Percentiles rank a stretch among this genome's conserved stretches.
Evolutionary conservation across 2,113 vertebrate genomes (phyloP).

Genomic region (Oenanthe oenanthe): DNA sequence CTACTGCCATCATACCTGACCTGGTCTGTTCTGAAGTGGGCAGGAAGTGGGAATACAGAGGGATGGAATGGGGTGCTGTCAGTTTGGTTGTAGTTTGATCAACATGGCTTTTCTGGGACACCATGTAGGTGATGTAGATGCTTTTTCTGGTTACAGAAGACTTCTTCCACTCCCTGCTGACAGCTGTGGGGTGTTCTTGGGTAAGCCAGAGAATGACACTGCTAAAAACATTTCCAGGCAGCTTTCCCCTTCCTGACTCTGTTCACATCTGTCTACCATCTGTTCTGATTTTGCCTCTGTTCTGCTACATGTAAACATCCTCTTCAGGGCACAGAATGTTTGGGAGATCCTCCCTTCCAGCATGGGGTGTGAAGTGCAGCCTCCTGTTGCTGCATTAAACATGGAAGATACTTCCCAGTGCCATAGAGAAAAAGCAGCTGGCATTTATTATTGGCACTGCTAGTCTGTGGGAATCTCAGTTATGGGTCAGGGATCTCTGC

Average conservation of each 20-base stretch:
- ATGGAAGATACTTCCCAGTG: background rate
- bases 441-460: background rate
- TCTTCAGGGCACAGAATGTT: background rate
- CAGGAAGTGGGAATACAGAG: background rate
- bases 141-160: background rate
- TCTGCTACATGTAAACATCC: background rate
- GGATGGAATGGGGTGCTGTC: background rate
- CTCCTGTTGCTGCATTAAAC: background rate
- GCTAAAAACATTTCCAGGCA: background rate
- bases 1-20: background rate
- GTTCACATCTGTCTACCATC: constrained; percentile 9
- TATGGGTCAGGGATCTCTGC: background rate
- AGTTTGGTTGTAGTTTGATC: background rate
- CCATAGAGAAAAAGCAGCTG: background rate
- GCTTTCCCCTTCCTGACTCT: background rate
- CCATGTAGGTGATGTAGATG: background rate
- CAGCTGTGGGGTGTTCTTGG: background rate
- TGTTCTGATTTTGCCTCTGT: constrained; percentile 16
- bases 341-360: background rate
- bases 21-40: background rate
- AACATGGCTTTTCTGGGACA: background rate
- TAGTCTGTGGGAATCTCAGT: background rate
- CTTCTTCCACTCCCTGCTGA: background rate
- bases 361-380: background rate
- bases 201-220: background rate